phyloP scores from a whole-genome alignment of 2,797 vertebrate species.

The Paguma larvata region DNA sequence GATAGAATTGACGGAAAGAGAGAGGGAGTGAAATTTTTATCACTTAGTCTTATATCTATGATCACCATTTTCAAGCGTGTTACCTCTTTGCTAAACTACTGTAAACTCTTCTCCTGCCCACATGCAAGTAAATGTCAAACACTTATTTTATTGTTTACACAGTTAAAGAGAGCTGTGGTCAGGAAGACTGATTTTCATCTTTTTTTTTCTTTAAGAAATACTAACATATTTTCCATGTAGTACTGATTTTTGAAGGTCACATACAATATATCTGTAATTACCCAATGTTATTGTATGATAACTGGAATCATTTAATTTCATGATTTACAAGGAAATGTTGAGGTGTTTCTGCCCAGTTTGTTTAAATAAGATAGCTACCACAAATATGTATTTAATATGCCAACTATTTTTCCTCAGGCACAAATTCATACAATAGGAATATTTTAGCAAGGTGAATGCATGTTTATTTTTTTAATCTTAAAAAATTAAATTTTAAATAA shows the following conservation, averaged over 20 bases:
- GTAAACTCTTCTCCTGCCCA: neutral
- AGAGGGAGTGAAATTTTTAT: neutral
- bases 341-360: constrained; percentile 16
- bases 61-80: constrained; percentile 7
- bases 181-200: neutral
- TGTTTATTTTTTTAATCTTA: constrained; percentile 32
- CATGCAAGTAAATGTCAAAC: neutral
- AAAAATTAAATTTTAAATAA: constrained; percentile 46
- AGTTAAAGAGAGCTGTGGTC: neutral
- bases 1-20: neutral
- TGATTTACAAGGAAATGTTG: constrained; percentile 44
- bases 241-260: neutral
- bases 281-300: neutral
- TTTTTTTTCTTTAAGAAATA: neutral
- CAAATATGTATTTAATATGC: neutral
- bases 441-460: constrained; percentile 40
- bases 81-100: neutral
- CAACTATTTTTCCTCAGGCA: neutral
- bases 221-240: neutral
- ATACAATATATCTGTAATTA: neutral
- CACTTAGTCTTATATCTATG: neutral
- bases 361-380: constrained; percentile 14
- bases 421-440: neutral
- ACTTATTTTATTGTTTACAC: constrained; percentile 17
- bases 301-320: neutral